Evolutionary conservation across 1,140 invertebrate species (phyloP).

Genomic region (Lucilia sericata): DNA sequence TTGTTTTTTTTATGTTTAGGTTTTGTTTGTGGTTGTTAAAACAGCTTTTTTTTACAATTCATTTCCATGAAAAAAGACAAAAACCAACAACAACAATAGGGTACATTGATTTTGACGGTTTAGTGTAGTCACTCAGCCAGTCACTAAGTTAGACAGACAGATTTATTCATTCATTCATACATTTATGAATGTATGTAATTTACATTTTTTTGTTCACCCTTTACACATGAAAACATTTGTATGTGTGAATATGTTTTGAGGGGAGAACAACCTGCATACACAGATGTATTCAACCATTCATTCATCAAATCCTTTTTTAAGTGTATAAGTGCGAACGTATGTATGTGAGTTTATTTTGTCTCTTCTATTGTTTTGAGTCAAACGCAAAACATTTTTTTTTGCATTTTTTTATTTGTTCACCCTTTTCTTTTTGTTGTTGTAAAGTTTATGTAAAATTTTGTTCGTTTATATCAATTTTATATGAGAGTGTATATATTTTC

Average conservation of each 20-base stretch:
- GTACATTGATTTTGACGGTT: constrained; percentile 41
- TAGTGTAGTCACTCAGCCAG: constrained; percentile 21
- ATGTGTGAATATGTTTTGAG: too few species aligned
- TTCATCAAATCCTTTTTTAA: not conserved
- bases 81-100: not conserved
- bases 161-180: constrained; percentile 23
- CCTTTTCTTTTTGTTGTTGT: not conserved
- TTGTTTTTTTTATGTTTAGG: too few species aligned
- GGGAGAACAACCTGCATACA: not conserved
- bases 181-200: too few species aligned
- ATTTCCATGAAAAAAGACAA: not conserved
- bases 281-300: not conserved
- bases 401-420: not conserved
- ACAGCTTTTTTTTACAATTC: not conserved
- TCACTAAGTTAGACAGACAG: not conserved
- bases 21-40: not conserved
- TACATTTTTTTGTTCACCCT: not conserved
- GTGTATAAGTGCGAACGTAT: not conserved
- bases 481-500: constrained; percentile 8
- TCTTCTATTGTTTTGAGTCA: not conserved
- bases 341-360: not conserved
- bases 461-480: not conserved
- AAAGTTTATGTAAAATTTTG: not conserved
- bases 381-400: constrained; percentile 2
- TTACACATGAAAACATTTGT: too few species aligned